A percentile compares a stretch with the other conserved stretches of the same genome.
Conservation (phyloP, 2,888 invertebrate species). For the Mythimna albipuncta region DNA sequence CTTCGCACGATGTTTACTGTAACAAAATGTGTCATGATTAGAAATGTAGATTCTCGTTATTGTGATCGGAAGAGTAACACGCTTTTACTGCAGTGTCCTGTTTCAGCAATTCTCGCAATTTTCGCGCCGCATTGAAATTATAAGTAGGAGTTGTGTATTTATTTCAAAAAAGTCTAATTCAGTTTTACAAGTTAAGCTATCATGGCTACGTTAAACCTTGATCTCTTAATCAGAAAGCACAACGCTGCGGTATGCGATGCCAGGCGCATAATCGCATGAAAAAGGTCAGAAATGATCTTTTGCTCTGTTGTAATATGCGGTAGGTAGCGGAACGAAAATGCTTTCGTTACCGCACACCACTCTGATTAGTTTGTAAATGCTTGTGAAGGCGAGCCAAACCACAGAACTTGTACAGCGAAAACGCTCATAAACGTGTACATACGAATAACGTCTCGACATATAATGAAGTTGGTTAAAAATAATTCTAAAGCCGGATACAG, state of each 20-base stretch:
- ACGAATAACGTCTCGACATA: too few relatives aligned
- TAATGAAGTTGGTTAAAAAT: too few relatives aligned
- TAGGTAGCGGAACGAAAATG: too few relatives aligned
- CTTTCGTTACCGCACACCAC: too few relatives aligned
- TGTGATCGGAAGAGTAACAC: not conserved
- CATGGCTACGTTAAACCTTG: too few relatives aligned
- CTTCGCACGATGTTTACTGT: constrained; percentile 86
- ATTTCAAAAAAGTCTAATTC: not conserved
- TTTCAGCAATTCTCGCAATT: constrained; percentile 4
- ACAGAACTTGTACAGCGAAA: not conserved
- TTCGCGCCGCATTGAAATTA: constrained; percentile 7
- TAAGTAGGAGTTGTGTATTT: constrained; percentile 21
- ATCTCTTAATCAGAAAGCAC: too few relatives aligned
- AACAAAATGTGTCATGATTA: constrained; percentile 63
- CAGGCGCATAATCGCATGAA: too few relatives aligned
- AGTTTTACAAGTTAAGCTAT: too few relatives aligned
- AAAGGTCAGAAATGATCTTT: too few relatives aligned
- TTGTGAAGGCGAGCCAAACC: not conserved
- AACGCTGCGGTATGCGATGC: too few relatives aligned
- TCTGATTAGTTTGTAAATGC: not conserved
- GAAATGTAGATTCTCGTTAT: constrained; percentile 1
- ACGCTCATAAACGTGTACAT: not conserved
- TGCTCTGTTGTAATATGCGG: too few relatives aligned
- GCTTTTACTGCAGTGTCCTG: constrained; percentile 2
- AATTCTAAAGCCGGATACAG: too few relatives aligned